Evolutionary conservation across 2,888 invertebrate species (phyloP), one percentile per base, ranked within the genome.

Genomic region (Pyrgus malvae): DNA sequence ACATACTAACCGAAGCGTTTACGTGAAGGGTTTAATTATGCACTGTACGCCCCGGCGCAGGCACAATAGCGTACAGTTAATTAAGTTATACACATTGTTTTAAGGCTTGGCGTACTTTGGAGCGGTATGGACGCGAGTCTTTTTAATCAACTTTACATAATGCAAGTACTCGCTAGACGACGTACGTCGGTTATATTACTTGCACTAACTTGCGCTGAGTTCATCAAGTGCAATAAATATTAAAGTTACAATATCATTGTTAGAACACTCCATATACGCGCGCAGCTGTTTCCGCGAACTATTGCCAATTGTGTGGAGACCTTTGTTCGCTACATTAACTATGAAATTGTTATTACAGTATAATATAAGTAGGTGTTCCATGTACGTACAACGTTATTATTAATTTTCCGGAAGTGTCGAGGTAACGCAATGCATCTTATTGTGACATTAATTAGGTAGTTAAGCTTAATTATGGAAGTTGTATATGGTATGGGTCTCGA

Each of bases 211-310:
- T 69, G 75, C 72, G 67, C 66, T 54, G 67, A 79, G 80, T 84
- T 83, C 83, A 84, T 88, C 79, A 83, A 85, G 80, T 83, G 82
- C 81, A 81, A 89, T 89, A 87, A 88, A 89, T 89, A 87, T 89
- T 89, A 84, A 86, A 87, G 80, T 80, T 81, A 81, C 82, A 80
- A 80, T 83, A 84, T 84, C 84, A 84, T 89, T 88, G 87, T 87
- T 83, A 75, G 76, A 80, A 75, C 76, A 77, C 72, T 72, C 74
- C 68, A 73, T 75, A 66, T 66, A 70, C 72, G 67, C 73, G 76
- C 76, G 75, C 82, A 78, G 80, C 80, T 78, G 77, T 75, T 79
- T 68, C 78, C 74, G 74, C 72, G 73, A 83, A 83, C 86, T 85
- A 85, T 80, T 66, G 83, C 80, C 82, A 79, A 83, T 83, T 85